Evolutionary conservation across 2,888 invertebrate species (phyloP).

Genomic region (Plagodis dolabraria): DNA sequence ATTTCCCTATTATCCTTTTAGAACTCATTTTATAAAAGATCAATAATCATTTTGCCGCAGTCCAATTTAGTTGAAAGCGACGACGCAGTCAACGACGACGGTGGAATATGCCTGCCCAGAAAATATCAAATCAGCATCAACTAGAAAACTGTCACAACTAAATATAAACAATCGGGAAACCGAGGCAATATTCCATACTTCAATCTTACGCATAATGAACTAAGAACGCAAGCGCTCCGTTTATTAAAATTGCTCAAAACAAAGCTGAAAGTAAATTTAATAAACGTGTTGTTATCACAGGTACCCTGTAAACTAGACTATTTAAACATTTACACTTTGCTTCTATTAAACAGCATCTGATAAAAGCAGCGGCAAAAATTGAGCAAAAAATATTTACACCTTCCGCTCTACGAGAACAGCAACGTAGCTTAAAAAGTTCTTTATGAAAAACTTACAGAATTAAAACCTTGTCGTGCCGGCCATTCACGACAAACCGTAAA

Average conservation of each 20-base stretch:
- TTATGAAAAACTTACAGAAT: constrained; percentile 39
- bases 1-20: too few relatives aligned
- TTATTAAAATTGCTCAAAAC: background rate
- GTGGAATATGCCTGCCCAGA: too few relatives aligned
- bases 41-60: too few relatives aligned
- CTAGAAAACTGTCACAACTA: too few relatives aligned
- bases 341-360: constrained; percentile 1
- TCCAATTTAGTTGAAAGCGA: too few relatives aligned
- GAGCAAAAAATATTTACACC: constrained; percentile 22
- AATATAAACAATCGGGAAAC: too few relatives aligned
- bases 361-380: constrained; percentile 11
- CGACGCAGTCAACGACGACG: too few relatives aligned
- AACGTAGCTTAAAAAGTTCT: constrained; percentile 29
- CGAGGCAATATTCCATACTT: too few relatives aligned
- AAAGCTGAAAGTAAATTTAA: background rate
- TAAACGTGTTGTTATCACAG: background rate
- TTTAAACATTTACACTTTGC: background rate
- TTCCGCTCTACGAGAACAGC: constrained; percentile 2
- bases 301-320: background rate
- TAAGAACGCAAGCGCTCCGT: too few relatives aligned
- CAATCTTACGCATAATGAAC: too few relatives aligned
- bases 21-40: too few relatives aligned
- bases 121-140: too few relatives aligned
- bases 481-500: constrained; percentile 37
- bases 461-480: constrained; percentile 33